These are phyloP conservation scores for Leontopithecus rosalia DNA, from an alignment of 2,797 vertebrate genomes.

Conservation along the genomic window DNA sequence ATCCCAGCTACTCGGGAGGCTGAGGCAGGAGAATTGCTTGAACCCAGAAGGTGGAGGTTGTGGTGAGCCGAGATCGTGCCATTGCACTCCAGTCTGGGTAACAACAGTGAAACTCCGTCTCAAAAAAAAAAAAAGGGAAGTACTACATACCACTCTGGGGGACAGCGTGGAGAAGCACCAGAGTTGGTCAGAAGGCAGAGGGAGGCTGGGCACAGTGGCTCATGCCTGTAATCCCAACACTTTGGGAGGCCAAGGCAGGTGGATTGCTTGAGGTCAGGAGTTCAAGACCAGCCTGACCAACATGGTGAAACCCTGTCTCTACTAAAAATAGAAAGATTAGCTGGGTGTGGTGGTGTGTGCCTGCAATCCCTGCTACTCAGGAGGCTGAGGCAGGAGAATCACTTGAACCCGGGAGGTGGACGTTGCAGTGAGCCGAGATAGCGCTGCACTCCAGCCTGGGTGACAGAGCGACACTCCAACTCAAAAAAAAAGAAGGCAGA, in stretches of 20 bases:
- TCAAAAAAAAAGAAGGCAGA: background rate
- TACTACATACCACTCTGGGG: no score
- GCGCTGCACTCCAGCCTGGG: background rate
- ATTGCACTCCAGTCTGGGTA: background rate
- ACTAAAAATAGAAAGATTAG: background rate
- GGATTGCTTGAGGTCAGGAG: background rate
- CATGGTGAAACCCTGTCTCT: background rate
- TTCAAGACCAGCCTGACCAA: background rate
- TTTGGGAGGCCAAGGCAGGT: background rate
- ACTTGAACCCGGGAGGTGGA: background rate
- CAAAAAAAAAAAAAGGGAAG: no score
- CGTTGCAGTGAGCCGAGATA: background rate
- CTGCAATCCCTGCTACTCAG: background rate
- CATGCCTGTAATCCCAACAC: background rate
- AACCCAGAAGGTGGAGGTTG: background rate
- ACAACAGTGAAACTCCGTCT: rapidly evolving
- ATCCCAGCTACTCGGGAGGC: background rate
- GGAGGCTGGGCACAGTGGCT: background rate
- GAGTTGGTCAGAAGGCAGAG: no score
- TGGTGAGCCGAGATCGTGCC: background rate
- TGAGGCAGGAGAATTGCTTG: background rate
- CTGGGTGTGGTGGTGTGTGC: background rate
- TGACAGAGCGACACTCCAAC: background rate
- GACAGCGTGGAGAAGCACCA: no score
- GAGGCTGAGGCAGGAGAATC: background rate